phyloP scores from a whole-genome alignment of 2,113 vertebrate species.

The Saimiri boliviensis region DNA sequence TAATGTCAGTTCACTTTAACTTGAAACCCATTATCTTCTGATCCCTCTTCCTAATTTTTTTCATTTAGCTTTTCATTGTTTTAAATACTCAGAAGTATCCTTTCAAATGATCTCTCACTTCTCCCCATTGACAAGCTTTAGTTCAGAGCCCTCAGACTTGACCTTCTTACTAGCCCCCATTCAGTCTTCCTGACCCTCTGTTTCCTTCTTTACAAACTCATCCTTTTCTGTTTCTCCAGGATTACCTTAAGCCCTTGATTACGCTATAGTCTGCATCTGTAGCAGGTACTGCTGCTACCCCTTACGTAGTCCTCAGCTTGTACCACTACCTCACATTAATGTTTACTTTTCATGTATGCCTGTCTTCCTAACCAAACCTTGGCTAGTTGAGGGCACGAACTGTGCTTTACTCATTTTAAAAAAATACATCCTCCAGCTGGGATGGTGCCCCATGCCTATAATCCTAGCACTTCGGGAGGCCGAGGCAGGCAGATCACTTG shows the following conservation, averaged over 20 bases:
- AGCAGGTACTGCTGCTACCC: background rate
- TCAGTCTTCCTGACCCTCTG: background rate
- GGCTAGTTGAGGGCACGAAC: background rate
- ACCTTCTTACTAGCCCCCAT: background rate
- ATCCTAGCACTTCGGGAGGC: no score
- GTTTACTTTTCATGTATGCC: background rate
- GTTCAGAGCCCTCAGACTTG: background rate
- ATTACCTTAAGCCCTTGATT: background rate
- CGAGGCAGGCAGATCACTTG: no score
- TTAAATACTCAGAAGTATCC: background rate
- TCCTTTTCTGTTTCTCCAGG: background rate
- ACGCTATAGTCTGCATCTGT: background rate
- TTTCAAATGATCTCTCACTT: background rate
- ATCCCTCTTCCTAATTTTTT: background rate
- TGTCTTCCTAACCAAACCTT: background rate
- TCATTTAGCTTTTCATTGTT: background rate
- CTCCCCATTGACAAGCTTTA: background rate
- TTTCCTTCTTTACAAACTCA: background rate
- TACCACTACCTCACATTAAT: background rate
- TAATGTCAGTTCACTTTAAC: background rate
- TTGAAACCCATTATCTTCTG: background rate
- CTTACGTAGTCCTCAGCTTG: background rate
- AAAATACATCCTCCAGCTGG: no score
- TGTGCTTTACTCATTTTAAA: background rate
- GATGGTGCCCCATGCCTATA: no score